Evolutionary conservation across 2,113 vertebrate genomes (phyloP), one percentile per base, ranked within the genome.

Genomic region (Platycercus adscitus): DNA sequence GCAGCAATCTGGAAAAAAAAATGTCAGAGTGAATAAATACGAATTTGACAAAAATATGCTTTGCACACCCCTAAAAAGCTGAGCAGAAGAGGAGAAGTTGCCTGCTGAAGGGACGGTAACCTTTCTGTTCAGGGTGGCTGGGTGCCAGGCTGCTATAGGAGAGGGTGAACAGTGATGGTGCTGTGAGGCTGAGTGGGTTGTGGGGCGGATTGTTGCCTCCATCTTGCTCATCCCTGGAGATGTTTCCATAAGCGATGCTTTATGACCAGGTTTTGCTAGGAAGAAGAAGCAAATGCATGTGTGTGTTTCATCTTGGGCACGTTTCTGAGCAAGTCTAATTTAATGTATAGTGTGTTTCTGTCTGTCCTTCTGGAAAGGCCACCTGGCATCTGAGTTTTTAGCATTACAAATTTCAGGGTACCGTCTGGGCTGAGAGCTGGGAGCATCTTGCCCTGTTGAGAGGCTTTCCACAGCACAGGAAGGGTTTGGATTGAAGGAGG

Each of bases 231-330:
- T 19, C 69, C 43, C 55, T 28, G 49, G 49, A 64, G 56, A 17
- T 11, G 31, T 9, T 13, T 35, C 8, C 64, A 18, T 35, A 72
- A 89, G 37, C 11, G 17, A 58, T n/a, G 50, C n/a, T 8, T 87
- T 88, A 44, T 84, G 64, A 39, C 80, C 50, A 14, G 76, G 68
- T 46, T 90, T 92, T 91, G 50, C 86, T 92, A 39, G 50, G 29
- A 26, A 31, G 35, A 37, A 41, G 46, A 33, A 58, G 76, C 55
- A 73, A 31, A 35, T 28, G 37, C 1, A 61, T 50, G 44, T 10
- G 46, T 52, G 28, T 29, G 28, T 15, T 96, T 72, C 90, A 86
- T 50, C 69, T 87, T 29, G 11, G 50, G 47, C 83, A 56, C 7
- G 6, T 81, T 89, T 87, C 73, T 88, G 79, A 89, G 80, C 39